These are phyloP conservation scores for Huso huso DNA, from an alignment of 2,797 vertebrate genomes.

Conservation along the genomic window DNA sequence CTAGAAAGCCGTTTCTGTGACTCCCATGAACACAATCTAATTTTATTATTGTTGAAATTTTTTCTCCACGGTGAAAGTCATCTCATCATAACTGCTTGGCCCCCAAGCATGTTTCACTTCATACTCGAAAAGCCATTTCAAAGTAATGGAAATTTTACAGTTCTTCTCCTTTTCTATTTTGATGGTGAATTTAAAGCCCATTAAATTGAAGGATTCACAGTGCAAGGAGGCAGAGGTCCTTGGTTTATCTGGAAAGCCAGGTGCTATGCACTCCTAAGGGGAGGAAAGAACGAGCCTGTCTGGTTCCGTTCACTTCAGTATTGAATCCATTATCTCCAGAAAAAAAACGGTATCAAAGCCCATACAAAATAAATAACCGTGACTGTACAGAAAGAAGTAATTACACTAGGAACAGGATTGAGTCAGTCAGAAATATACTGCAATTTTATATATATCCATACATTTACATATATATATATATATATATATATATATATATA, in stretches of 20 bases:
- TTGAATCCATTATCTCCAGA: constrained; percentile 26
- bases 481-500: no score
- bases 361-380: constrained; percentile 44
- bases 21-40: constrained; percentile 28
- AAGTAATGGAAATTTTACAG: constrained; percentile 38
- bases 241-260: constrained; percentile 55
- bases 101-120: constrained; percentile 20
- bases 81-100: neutral
- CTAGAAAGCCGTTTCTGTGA: constrained; percentile 27
- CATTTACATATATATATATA: no score
- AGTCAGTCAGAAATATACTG: no score
- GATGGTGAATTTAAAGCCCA: constrained; percentile 45
- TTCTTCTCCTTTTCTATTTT: constrained; percentile 48
- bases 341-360: constrained; percentile 17
- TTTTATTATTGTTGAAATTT: constrained; percentile 6
- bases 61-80: constrained; percentile 11
- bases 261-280: constrained; percentile 33
- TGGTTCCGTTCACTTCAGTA: constrained; percentile 34
- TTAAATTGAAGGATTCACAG: constrained; percentile 59
- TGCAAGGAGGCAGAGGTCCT: constrained; percentile 38
- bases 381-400: constrained; percentile 50
- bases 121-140: constrained; percentile 26
- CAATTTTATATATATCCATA: no score
- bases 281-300: constrained; percentile 34
- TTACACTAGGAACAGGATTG: constrained; percentile 29